Evolutionary conservation across 2,113 vertebrate genomes (phyloP), one percentile per base, ranked within the genome.

Genomic region (Aptenodytes patagonicus): DNA sequence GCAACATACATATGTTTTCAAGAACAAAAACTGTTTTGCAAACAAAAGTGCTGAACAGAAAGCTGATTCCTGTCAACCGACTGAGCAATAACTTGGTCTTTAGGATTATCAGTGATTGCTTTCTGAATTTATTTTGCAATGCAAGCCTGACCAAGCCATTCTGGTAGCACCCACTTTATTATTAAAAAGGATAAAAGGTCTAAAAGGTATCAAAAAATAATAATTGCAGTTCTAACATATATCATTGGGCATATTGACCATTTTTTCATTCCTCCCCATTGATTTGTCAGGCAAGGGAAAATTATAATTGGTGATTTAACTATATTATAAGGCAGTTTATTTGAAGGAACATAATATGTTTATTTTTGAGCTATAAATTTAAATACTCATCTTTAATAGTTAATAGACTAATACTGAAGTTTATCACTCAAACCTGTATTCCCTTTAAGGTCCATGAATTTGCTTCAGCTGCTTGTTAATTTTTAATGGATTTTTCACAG

Each of bases 351-450:
- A 52, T 17, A 69, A 55, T 83, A 52, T 2, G 19, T 81, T 83
- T 91, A 10, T 73, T 96, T 95, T 97, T 68, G 25, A 89, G 36
- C 8, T 61, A 73, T 58, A 93, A 80, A 92, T 87, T 88, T 86
- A 91, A 95, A 68, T 88, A 52, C 17, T 90, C 8, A 42, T 73
- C 26, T 80, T 71, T 61, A 87, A 61, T 61, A 70, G 7, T 57
- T 93, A 62, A 47, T 75, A 62, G 28, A 54, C 8, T 40, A 51
- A 60, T 83, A 89, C 28, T 91, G n/a, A 70, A 82, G n/a, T 91
- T 91, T 70, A 66, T 82, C 55, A 65, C 24, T 83, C 70, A 92
- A 95, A 87, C 20, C 10, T 65, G 28, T 65, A 77, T 91, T 94
- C 28, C 10, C 92, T 93, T 87, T 61, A 85, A 85, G 42, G 20